Evolutionary conservation across 2,113 vertebrate species (phyloP).

Genomic region (Xiphophorus maculatus): DNA sequence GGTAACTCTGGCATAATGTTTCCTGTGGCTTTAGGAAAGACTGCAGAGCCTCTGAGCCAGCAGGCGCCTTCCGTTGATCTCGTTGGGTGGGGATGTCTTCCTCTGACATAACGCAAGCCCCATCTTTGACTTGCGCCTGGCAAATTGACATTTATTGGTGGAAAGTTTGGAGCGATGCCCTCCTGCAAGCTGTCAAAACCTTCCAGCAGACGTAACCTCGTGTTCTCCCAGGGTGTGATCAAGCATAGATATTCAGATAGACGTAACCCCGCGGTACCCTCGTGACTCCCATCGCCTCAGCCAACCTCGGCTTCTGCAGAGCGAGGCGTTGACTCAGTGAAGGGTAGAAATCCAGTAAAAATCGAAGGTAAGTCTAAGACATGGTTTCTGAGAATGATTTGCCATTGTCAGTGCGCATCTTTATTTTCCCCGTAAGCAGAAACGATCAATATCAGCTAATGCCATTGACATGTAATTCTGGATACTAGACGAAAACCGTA

Average conservation of each 20-base stretch:
- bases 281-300: not conserved
- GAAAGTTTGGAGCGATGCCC: not conserved
- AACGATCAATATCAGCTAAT: not conserved
- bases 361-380: not conserved
- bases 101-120: not conserved
- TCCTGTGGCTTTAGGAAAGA: not conserved
- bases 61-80: not conserved
- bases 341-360: not conserved
- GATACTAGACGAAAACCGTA: not conserved
- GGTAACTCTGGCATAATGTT: not conserved
- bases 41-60: not conserved
- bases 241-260: not conserved
- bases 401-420: not conserved
- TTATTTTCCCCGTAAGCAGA: not conserved
- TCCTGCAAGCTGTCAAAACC: not conserved
- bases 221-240: not conserved
- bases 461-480: not conserved
- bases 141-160: not conserved
- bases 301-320: not conserved
- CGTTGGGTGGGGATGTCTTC: not conserved
- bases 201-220: not conserved
- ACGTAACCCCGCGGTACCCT: not conserved
- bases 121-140: not conserved
- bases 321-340: not conserved
- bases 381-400: not conserved